Conservation (phyloP, 2,113 vertebrate genomes). For the Actinemys pallida region DNA sequence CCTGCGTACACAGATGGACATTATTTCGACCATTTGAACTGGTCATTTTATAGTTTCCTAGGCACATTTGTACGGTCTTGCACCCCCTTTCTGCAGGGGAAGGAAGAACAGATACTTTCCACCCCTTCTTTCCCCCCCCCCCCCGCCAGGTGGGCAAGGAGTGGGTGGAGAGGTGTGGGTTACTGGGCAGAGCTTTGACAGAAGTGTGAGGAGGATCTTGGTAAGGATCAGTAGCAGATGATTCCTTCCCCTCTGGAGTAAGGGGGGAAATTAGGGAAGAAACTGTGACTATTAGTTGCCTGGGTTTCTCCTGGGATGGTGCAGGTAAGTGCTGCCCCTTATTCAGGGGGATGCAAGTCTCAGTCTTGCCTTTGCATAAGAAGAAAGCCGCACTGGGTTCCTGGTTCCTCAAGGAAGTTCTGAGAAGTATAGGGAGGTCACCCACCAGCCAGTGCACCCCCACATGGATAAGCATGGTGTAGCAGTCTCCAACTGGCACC, state of each 20-base stretch:
- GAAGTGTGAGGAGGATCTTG: neutral
- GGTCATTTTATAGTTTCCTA: neutral
- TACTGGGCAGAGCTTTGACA: neutral
- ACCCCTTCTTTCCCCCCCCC: too few relatives aligned
- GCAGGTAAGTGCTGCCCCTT: neutral
- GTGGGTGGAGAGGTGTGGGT: neutral
- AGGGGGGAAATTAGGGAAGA: neutral
- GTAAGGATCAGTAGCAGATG: neutral
- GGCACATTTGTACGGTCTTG: neutral
- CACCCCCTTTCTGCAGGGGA: neutral
- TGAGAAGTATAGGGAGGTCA: neutral
- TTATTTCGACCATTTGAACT: neutral
- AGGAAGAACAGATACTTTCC: neutral
- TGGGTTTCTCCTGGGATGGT: neutral
- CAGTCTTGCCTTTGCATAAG: neutral
- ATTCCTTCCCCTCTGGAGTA: neutral
- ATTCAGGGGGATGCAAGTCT: neutral
- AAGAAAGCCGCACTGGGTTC: neutral
- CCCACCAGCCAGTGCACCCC: neutral
- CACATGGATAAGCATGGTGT: neutral
- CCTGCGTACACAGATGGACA: neutral
- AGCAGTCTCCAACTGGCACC: neutral
- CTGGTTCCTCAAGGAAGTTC: neutral
- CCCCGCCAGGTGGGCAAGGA: neutral
- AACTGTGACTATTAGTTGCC: neutral